A percentile compares a stretch with the other conserved stretches of the same genome.
These are phyloP conservation scores for Synergus itoensis DNA, from an alignment of 2,888 invertebrate species.

Conservation along the genomic window DNA sequence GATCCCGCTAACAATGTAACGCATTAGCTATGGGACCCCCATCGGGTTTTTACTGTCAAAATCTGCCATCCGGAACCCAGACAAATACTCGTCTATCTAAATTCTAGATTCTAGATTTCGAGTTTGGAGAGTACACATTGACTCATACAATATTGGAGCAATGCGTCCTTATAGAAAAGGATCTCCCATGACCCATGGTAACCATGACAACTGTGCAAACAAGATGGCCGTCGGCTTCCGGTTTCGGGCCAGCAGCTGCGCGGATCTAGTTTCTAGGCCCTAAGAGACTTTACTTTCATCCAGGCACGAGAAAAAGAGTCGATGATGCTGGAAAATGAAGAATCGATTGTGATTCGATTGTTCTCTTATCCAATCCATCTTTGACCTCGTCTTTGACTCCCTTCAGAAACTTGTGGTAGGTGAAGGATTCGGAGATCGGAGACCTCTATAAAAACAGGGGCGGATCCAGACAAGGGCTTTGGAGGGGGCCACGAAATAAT, in stretches of 20 bases:
- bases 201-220: slow-evolving; percentile 77
- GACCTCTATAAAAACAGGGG: too few species aligned
- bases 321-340: background rate
- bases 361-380: background rate
- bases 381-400: too few species aligned
- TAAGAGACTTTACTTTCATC: slow-evolving; percentile 45
- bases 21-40: slow-evolving; percentile 68
- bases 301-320: slow-evolving; percentile 1
- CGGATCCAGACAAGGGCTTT: too few species aligned
- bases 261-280: slow-evolving; percentile 75
- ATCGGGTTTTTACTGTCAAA: slow-evolving; percentile 60
- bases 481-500: too few species aligned
- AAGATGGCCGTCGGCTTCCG: slow-evolving; percentile 77
- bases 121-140: slow-evolving; percentile 17
- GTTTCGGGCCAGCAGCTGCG: slow-evolving; percentile 75
- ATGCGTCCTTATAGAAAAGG: slow-evolving; percentile 68
- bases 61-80: slow-evolving; percentile 40
- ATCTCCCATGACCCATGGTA: slow-evolving; percentile 74
- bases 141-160: slow-evolving; percentile 43
- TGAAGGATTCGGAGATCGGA: too few species aligned
- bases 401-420: too few species aligned
- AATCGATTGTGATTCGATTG: background rate
- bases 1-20: slow-evolving; percentile 66
- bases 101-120: slow-evolving; percentile 8
- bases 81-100: slow-evolving; percentile 1